Evolutionary conservation across 2,888 invertebrate genomes (phyloP), one percentile per base, ranked within the genome.

Genomic region (Chrysolina americana): DNA sequence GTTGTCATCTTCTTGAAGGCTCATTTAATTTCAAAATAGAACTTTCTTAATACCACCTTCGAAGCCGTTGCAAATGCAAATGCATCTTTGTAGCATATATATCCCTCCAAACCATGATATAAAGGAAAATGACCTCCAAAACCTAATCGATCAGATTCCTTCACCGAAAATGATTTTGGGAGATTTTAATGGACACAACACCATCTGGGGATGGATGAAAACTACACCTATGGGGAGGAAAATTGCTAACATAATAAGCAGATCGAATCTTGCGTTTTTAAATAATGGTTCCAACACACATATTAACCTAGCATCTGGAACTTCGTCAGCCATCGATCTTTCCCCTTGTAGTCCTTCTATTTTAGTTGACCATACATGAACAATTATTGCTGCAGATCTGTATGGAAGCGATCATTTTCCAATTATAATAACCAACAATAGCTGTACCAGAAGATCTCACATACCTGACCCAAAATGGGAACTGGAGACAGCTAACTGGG

Each of bases 131-230:
- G 50, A 63, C 21, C 50, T 48, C 36, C 56, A 36, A 15, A 63
- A 62, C 36, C 17, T 63, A 44, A 63, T 70, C 11, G 41, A 70
- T 62, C 63, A 70, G 44, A n/a, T n/a, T n/a, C n/a, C n/a, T n/a
- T n/a, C n/a, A n/a, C n/a, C n/a, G n/a, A 48, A 70, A 64, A 44
- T 64, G 15, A 70, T 64, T 28, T 41, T 56, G 19, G 68, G 59
- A 41, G 59, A 59, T 53, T 44, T 56, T 36, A 68, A 68, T 68
- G 68, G 68, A 41, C 68, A 68, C n/a, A 65, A 65, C 19, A 53
- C 13, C 36, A 47, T 48, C 36, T 68, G 65, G 48, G 70, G 70
- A 36, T 70, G 50, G 13, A 19, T 63, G 17, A 70, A 63, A 48
- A 70, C 70, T 19, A 70, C 70, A n/a, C 48, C 50, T 47, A 64